Base-by-base conservation (phyloP, 2,888 invertebrate genomes). In the Stenolophus ochropezus region DNA sequence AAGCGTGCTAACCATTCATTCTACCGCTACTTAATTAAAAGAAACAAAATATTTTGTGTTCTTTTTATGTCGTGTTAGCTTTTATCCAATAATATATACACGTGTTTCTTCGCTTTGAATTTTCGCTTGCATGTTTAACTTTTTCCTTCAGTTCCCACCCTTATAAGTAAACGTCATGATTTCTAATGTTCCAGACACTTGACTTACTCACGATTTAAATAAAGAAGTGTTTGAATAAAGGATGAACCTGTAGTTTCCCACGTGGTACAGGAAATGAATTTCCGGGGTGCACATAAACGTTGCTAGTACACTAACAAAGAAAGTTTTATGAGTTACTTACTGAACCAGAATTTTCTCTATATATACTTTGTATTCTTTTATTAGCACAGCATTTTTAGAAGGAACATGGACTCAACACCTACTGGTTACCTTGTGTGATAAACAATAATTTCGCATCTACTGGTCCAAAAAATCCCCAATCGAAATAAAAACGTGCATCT, bases 161-260 rank as follows among this genome's bases (percentile, higher is more conserved):
- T 42, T 4, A 1, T 42, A 42, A 42, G 21, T 8, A 56, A 21
- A 56, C 20, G 20, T 56, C 18, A 21, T 56, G 11, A 56, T 56
- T 11, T 69, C 33, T 69, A 61, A 61, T 61, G 65, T 18, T 69
- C 16, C 65, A 27, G 65, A 69, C 65, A 69, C 11, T 25, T 27
- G 8, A 25, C 25, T 27, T 61, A 25, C 14, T 23, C 23, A 23
- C n/a, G 61, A 25, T 8, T 20, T 23, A 61, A 61, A 25, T 61
- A 23, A 61, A 61, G 23, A 33, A 69, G 33, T 33, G 33, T 33
- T 8, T 33, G 21, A 33, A 42, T 33, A 18, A 69, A 69, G 33
- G 42, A 69, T 69, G 65, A 69, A 69, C 65, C 65, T 69, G 65
- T 27, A 11, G 16, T 33, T 69, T 69, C 65, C 65, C 65, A 69